A percentile compares a stretch with the other conserved stretches of the same genome.
Conservation (phyloP, 2,888 invertebrate species). For the Timema cristinae region DNA sequence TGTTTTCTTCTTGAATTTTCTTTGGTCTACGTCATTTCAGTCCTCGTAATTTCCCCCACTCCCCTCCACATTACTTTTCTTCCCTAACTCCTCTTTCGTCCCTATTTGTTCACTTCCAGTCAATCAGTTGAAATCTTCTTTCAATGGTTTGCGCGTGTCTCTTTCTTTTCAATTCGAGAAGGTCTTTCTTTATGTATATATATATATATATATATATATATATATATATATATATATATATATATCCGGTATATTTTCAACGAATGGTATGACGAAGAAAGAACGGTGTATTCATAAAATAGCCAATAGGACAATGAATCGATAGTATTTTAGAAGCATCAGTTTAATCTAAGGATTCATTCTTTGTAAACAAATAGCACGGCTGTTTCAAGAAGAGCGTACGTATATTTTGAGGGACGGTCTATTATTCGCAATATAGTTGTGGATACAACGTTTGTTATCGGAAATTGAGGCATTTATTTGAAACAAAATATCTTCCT, state of each 20-base stretch:
- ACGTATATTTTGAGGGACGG: too few species aligned
- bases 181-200: not conserved
- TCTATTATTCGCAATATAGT: too few species aligned
- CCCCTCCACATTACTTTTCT: too few species aligned
- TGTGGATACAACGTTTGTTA: too few species aligned
- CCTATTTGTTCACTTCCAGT: conserved; percentile 19
- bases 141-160: not conserved
- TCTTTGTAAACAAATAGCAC: too few species aligned
- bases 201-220: conserved; percentile 16
- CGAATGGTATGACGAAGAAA: conserved; percentile 7
- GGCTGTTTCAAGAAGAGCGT: too few species aligned
- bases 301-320: conserved; percentile 27
- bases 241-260: not conserved
- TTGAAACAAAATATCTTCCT: too few species aligned
- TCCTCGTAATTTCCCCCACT: too few species aligned
- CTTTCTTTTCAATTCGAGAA: conserved; percentile 15
- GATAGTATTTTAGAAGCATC: conserved; percentile 11
- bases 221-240: conserved; percentile 17
- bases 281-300: conserved; percentile 17
- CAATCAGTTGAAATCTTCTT: conserved; percentile 25
- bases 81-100: not conserved
- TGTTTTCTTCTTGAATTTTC: too few species aligned
- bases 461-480: too few species aligned
- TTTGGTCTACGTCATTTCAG: too few species aligned
- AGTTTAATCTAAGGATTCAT: not conserved